phyloP scores from a whole-genome alignment of 2,888 invertebrate genomes.

The Diplazon laetatorius region DNA sequence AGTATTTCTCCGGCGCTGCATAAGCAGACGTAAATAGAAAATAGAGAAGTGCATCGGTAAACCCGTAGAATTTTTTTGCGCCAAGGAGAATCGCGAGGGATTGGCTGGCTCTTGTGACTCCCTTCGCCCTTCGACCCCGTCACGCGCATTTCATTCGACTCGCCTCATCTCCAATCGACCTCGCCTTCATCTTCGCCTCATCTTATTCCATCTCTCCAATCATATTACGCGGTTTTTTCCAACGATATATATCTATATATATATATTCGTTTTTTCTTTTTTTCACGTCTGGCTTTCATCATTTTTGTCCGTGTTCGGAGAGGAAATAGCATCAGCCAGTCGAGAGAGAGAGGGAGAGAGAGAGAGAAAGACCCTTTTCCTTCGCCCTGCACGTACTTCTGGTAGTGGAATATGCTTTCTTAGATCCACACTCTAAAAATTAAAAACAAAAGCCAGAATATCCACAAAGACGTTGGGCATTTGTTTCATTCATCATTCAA shows the following conservation, averaged over 20 bases:
- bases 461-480: constrained; percentile 1
- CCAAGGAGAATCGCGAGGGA: constrained; percentile 46
- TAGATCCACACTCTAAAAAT: background rate
- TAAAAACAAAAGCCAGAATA: background rate
- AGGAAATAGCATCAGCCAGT: constrained; percentile 14
- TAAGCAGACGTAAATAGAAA: constrained; percentile 45
- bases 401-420: background rate
- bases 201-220: constrained; percentile 62
- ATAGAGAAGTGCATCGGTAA: constrained; percentile 1
- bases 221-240: constrained; percentile 57
- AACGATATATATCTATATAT: constrained; percentile 22
- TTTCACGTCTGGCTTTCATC: constrained; percentile 48
- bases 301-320: constrained; percentile 39
- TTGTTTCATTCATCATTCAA: constrained; percentile 33
- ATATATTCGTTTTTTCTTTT: background rate
- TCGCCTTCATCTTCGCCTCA: constrained; percentile 39
- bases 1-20: constrained; percentile 55
- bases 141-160: constrained; percentile 26
- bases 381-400: constrained; percentile 45
- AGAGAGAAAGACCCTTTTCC: constrained; percentile 15
- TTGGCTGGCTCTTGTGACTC: constrained; percentile 39
- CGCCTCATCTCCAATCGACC: constrained; percentile 19
- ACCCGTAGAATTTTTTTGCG: constrained; percentile 1
- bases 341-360: constrained; percentile 8
- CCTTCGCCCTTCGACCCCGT: constrained; percentile 7